Conservation (phyloP, 2,888 invertebrate genomes). For the Rhagonycha lutea region DNA sequence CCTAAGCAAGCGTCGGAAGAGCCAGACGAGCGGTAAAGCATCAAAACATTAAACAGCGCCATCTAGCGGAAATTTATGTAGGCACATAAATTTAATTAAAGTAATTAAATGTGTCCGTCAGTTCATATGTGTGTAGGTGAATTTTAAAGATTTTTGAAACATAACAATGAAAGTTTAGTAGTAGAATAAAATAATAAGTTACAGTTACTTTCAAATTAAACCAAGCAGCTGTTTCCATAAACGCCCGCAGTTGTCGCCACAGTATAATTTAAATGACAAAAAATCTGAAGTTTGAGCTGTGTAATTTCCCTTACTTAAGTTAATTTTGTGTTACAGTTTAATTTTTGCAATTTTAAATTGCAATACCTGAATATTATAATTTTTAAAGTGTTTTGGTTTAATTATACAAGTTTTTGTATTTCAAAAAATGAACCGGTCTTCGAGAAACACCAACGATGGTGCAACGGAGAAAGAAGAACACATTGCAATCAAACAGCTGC, state of each 20-base stretch:
- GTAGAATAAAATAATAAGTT: no score
- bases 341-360: background rate
- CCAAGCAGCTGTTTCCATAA: background rate
- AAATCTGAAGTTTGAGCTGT: background rate
- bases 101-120: no score
- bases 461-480: background rate
- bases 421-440: background rate
- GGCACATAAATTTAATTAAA: no score
- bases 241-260: background rate
- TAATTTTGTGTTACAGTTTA: background rate
- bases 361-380: background rate
- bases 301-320: background rate
- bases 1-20: background rate
- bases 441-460: background rate
- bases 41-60: background rate
- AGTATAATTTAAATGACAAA: background rate
- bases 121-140: no score
- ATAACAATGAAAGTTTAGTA: no score
- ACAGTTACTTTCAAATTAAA: no score
- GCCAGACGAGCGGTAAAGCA: background rate
- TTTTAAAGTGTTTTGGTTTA: background rate
- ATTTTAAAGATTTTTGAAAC: no score
- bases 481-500: background rate
- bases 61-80: background rate
- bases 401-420: background rate